These are phyloP conservation scores for Apteryx owenii DNA, from an alignment of 2,113 vertebrate species.

Conservation along the genomic window DNA sequence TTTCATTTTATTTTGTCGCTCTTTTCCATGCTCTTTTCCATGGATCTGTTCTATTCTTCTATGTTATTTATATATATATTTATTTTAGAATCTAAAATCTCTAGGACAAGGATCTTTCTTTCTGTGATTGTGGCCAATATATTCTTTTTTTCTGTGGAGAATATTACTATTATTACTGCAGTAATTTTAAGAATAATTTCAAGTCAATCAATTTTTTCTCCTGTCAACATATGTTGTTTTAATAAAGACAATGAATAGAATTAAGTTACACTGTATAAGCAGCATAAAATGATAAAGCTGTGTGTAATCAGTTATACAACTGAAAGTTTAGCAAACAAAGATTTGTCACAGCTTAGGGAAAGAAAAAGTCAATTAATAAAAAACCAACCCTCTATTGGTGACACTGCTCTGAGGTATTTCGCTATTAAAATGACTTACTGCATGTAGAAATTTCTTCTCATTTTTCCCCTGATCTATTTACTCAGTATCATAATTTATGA, in stretches of 20 bases:
- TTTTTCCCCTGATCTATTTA: not conserved
- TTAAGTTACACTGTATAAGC: not conserved
- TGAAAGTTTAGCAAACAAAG: not conserved
- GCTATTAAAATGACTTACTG: not conserved
- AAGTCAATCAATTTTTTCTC: not conserved
- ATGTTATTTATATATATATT: not conserved
- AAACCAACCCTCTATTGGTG: not conserved
- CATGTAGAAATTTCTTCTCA: not conserved
- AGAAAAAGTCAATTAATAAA: not conserved
- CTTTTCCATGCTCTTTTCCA: not conserved
- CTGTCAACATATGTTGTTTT: not conserved
- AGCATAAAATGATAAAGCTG: not conserved
- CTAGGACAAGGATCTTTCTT: not conserved
- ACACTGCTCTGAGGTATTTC: not conserved
- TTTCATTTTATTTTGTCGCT: not conserved
- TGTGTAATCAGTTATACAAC: not conserved
- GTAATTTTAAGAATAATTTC: not conserved
- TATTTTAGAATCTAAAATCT: not conserved
- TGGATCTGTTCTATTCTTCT: not conserved
- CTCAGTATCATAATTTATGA: not conserved
- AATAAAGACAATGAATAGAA: not conserved
- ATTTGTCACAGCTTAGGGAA: not conserved
- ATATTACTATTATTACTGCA: not conserved
- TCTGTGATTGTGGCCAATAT: not conserved
- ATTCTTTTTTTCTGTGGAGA: not conserved